These are phyloP conservation scores for Cephalopholis sonnerati DNA, from an alignment of 2,113 vertebrate species.

Conservation along the genomic window DNA sequence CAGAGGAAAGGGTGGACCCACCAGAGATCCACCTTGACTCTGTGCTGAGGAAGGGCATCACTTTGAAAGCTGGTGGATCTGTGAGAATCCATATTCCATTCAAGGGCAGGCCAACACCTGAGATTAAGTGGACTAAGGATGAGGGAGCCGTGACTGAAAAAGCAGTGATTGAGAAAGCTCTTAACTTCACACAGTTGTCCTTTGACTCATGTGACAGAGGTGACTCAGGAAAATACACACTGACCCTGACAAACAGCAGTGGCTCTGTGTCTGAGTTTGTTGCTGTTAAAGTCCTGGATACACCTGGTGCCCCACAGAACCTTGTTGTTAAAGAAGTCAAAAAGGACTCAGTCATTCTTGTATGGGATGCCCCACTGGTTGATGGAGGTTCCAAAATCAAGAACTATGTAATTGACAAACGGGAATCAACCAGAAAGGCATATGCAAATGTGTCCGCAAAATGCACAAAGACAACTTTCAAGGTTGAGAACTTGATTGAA, in stretches of 20 bases:
- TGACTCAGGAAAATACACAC: constrained; percentile 95
- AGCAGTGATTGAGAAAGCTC: constrained; percentile 91
- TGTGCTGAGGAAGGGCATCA: constrained; percentile 95
- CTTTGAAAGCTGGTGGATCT: constrained; percentile 93
- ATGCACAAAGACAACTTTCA: constrained; percentile 93
- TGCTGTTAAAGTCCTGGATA: constrained; percentile 95
- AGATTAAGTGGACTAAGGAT: constrained; percentile 95
- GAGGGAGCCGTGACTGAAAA: constrained; percentile 93
- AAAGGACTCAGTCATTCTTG: constrained; percentile 90
- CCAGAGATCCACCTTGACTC: constrained; percentile 96
- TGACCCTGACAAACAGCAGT: constrained; percentile 94
- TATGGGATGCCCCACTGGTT: constrained; percentile 94
- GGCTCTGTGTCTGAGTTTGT: constrained; percentile 96
- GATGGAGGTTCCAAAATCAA: constrained; percentile 97
- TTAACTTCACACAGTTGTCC: constrained; percentile 93
- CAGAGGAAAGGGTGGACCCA: constrained; percentile 94
- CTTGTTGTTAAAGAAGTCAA: constrained; percentile 92
- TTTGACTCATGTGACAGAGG: constrained; percentile 96
- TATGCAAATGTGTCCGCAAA: constrained; percentile 95
- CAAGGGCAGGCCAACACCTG: constrained; percentile 93
- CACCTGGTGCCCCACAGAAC: constrained; percentile 93
- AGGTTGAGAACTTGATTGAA: constrained; percentile 94
- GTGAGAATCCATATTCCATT: constrained; percentile 94
- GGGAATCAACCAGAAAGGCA: constrained; percentile 95
- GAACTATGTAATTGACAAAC: constrained; percentile 97